phyloP scores from a whole-genome alignment of 2,888 invertebrate species.

The Auanema freiburgensis region DNA sequence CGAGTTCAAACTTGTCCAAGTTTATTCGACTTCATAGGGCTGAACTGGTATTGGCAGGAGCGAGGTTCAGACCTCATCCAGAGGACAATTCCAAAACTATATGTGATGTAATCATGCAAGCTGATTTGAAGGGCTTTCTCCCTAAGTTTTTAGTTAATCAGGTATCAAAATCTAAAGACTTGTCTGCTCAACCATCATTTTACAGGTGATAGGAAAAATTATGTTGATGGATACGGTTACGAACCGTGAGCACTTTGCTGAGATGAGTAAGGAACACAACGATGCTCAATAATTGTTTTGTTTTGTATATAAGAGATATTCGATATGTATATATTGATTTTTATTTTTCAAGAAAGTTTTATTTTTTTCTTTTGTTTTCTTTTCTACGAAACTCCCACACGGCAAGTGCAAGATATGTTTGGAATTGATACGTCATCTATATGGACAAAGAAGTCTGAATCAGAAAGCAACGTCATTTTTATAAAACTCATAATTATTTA shows the following conservation, averaged over 20 bases:
- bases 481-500: too few species aligned
- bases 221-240: conserved; percentile 50
- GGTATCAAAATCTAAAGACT: conserved; percentile 22
- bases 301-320: too few species aligned
- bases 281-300: too few species aligned
- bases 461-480: too few species aligned
- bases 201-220: conserved; percentile 42
- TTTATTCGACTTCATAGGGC: conserved; percentile 26
- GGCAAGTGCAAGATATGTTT: too few species aligned
- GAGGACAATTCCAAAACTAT: conserved; percentile 31
- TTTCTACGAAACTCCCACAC: too few species aligned
- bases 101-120: conserved; percentile 50
- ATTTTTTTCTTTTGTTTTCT: too few species aligned
- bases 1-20: not conserved
- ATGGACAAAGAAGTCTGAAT: too few species aligned
- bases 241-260: conserved; percentile 42
- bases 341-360: too few species aligned
- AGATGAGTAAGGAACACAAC: conserved; percentile 17
- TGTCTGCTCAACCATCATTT: too few species aligned
- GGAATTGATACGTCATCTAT: too few species aligned
- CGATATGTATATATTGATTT: too few species aligned
- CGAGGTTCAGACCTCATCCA: conserved; percentile 46
- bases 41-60: conserved; percentile 41
- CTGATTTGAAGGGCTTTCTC: conserved; percentile 48
- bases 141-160: conserved; percentile 47